Percentiles rank a stretch among this genome's conserved stretches.
phyloP scores from a whole-genome alignment of 2,113 vertebrate genomes.

The Myodes glareolus region DNA sequence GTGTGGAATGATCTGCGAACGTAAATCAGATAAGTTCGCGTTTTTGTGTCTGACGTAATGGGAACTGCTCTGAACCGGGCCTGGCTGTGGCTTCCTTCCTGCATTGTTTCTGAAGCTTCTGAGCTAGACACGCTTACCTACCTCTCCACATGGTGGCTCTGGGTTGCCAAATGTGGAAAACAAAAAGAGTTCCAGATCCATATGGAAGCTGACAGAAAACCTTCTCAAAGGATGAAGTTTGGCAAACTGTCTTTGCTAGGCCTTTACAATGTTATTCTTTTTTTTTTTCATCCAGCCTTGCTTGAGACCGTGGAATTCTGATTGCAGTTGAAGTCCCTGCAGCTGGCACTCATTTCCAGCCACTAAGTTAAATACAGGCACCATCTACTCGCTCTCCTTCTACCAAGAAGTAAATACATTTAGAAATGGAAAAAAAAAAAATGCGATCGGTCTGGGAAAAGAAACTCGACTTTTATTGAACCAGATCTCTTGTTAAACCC shows the following conservation, averaged over 20 bases:
- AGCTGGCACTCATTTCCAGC: constrained; percentile 22
- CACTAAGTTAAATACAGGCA: not conserved
- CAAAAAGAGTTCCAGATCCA: not conserved
- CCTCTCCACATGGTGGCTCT: not conserved
- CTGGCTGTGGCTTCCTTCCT: not conserved
- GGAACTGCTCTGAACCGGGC: not conserved
- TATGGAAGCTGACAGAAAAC: constrained; percentile 1
- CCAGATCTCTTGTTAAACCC: not conserved
- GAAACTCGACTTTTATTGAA: constrained; percentile 34
- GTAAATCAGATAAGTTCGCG: not conserved
- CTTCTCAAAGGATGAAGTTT: constrained; percentile 11
- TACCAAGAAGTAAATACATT: not conserved
- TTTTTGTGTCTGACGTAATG: not conserved
- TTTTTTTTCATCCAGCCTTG: not conserved
- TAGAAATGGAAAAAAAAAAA: not conserved
- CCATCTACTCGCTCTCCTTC: not conserved
- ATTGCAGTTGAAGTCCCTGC: not conserved
- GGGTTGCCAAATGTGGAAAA: not conserved
- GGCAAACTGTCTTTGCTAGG: not conserved
- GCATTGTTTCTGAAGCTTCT: not conserved
- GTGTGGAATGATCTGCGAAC: not conserved
- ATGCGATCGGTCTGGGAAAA: not conserved
- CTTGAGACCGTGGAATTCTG: not conserved
- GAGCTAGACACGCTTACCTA: not conserved
- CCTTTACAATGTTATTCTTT: not conserved